A percentile compares a stretch with the other conserved stretches of the same genome.
Evolutionary conservation across 1,140 invertebrate genomes (phyloP).

Genomic region (Coelopa frigida): DNA sequence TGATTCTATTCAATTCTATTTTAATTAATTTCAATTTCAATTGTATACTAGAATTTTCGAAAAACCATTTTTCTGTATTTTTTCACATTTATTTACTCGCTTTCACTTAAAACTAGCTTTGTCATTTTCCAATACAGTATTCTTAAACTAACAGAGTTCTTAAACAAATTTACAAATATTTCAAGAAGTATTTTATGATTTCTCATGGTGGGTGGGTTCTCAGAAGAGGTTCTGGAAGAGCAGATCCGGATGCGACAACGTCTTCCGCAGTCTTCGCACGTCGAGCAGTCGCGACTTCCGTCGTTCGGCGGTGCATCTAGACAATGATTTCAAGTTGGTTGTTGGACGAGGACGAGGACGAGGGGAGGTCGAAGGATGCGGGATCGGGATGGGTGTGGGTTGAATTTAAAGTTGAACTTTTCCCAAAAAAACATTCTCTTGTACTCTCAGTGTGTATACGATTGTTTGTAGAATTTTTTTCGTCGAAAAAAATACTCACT

Average conservation of each 20-base stretch:
- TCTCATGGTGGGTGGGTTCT: no score
- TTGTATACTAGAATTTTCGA: no score
- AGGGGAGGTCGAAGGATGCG: constrained; percentile 1
- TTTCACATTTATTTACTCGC: no score
- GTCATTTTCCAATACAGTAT: no score
- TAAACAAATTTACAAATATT: no score
- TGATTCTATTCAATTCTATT: no score
- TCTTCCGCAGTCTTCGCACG: constrained; percentile 36
- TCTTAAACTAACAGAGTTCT: no score
- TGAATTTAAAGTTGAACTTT: constrained; percentile 9
- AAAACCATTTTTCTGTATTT: no score
- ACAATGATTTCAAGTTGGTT: constrained; percentile 2
- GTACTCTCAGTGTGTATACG: constrained; percentile 1
- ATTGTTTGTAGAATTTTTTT: constrained; percentile 11
- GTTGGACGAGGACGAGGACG: not conserved
- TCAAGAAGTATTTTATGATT: no score
- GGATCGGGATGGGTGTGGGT: constrained; percentile 11
- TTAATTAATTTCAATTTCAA: no score
- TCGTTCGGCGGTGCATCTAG: constrained; percentile 37
- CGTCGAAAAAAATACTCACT: constrained; percentile 26
- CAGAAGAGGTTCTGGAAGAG: constrained; percentile 37
- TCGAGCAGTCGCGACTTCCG: constrained; percentile 26
- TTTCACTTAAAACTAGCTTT: no score
- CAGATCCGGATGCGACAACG: constrained; percentile 38
- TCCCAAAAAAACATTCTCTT: constrained; percentile 1